Evolutionary conservation across 2,888 invertebrate species (phyloP).

Genomic region (Hemaris fuciformis): DNA sequence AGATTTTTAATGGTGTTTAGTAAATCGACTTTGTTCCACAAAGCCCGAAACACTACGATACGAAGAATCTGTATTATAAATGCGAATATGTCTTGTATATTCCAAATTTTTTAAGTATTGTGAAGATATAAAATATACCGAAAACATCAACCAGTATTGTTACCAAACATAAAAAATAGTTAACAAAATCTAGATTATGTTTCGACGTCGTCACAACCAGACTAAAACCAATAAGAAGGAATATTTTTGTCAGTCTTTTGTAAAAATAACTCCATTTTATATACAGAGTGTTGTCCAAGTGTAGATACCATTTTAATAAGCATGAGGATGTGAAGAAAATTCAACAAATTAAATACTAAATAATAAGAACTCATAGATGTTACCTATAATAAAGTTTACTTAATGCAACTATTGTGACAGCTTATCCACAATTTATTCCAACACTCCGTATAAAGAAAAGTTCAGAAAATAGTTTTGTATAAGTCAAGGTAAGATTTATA

Average conservation of each 20-base stretch:
- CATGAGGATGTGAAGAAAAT: background rate
- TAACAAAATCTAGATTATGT: background rate
- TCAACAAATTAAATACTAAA: background rate
- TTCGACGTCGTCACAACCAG: background rate
- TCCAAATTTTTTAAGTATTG: background rate
- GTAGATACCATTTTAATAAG: background rate
- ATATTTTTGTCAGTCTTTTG: conserved; percentile 17
- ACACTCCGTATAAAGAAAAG: background rate
- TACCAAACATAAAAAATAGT: background rate
- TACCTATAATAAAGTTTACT: background rate
- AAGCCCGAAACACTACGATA: background rate
- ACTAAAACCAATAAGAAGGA: background rate
- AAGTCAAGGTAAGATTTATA: background rate
- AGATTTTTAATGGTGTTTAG: too few relatives aligned
- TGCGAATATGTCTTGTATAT: background rate
- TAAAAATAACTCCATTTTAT: conserved; percentile 1
- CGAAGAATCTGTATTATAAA: background rate
- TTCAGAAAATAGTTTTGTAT: background rate
- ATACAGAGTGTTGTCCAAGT: conserved; percentile 6
- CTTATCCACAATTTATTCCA: background rate
- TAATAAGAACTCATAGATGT: background rate
- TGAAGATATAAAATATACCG: background rate
- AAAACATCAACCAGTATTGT: background rate
- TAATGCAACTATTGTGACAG: background rate
- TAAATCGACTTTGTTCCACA: background rate